phyloP scores from a whole-genome alignment of 2,113 vertebrate genomes.

The Paradoxurus hermaphroditus region DNA sequence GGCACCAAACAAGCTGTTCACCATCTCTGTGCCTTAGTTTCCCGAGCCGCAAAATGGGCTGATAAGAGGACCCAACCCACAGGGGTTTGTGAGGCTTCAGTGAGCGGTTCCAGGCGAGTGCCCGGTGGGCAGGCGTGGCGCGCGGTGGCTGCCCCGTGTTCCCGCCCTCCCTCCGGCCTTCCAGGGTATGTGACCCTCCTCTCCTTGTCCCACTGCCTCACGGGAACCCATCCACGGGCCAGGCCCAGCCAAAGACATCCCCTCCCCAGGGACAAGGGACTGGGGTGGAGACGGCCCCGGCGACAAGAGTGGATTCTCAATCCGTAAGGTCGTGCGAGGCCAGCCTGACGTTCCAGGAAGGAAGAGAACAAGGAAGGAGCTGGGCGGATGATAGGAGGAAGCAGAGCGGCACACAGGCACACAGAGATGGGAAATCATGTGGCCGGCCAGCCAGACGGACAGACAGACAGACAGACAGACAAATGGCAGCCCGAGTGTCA shows the following conservation, averaged over 20 bases:
- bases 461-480: neutral
- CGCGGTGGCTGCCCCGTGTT: fast-evolving
- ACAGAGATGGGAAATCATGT: neutral
- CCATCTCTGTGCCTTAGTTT: neutral
- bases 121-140: fast-evolving
- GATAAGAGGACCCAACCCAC: fast-evolving
- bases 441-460: fast-evolving
- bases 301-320: fast-evolving
- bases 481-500: too few species aligned
- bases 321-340: neutral
- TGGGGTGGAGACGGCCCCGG: neutral
- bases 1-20: fast-evolving
- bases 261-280: neutral
- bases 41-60: neutral
- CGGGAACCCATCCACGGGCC: neutral
- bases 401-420: neutral
- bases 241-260: neutral
- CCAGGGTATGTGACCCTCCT: fast-evolving
- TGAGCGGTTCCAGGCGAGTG: fast-evolving
- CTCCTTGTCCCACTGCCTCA: neutral
- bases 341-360: fast-evolving
- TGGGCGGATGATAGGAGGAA: neutral
- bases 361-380: neutral
- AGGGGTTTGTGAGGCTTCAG: neutral
- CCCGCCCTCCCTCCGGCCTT: neutral